A percentile compares a stretch with the other conserved stretches of the same genome.
phyloP scores from a whole-genome alignment of 2,888 invertebrate species.

The Ophion ellenae region DNA sequence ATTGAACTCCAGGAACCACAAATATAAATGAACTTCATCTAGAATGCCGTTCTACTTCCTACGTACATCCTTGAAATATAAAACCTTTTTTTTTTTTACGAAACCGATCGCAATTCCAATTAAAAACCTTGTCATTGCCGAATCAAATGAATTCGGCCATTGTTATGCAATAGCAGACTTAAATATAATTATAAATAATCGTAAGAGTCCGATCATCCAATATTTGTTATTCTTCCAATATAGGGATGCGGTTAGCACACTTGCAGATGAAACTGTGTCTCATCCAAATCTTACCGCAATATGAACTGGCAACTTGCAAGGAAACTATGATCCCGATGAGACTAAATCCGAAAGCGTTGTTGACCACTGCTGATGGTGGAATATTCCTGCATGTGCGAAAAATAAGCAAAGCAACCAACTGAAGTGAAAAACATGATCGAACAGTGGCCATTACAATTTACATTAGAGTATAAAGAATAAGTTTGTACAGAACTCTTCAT shows the following conservation, averaged over 20 bases:
- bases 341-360: constrained; percentile 69
- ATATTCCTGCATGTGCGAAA: constrained; percentile 71
- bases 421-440: not conserved
- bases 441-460: not conserved
- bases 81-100: too few relatives aligned
- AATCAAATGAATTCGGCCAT: not conserved
- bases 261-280: constrained; percentile 77
- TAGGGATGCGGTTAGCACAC: constrained; percentile 77
- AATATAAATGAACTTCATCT: too few relatives aligned
- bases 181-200: not conserved
- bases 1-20: too few relatives aligned
- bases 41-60: too few relatives aligned
- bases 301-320: constrained; percentile 72
- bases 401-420: constrained; percentile 46
- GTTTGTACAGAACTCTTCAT: not conserved
- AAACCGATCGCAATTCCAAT: too few relatives aligned
- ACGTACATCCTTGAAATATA: too few relatives aligned
- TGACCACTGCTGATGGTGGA: constrained; percentile 69
- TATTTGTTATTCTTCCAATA: constrained; percentile 6
- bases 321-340: constrained; percentile 73
- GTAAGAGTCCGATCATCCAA: not conserved
- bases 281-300: constrained; percentile 73
- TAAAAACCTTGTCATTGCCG: too few relatives aligned
- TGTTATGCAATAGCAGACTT: not conserved
- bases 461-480: not conserved